Base-by-base conservation (phyloP, 2,113 vertebrate genomes). In the Campylorhamphus procurvoides region DNA sequence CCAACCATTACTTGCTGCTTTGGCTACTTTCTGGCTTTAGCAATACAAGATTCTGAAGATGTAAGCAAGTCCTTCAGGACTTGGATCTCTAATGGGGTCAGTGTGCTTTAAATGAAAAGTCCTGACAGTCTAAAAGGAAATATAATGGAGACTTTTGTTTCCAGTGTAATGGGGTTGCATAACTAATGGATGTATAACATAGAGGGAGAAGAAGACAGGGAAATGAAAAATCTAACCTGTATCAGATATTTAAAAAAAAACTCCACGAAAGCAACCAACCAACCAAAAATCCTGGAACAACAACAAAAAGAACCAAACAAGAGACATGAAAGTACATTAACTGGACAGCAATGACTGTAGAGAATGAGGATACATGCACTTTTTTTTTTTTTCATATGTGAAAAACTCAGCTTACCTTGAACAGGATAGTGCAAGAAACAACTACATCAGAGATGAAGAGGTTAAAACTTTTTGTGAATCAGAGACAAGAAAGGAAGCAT, bases 1-100 rank as follows among this genome's bases (percentile, higher is more conserved):
- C 68, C 74, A 72, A 7, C 5, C 33, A 16, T 53, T 75, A 31
- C 75, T 81, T 90, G 35, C 35, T 62, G 27, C 33, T 93, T 84
- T 87, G 49, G 19, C 49, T 89, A 49, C 33, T 84, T 93, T 56
- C 52, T 78, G 44, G 75, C 52, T 77, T 80, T 90, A 80, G 42
- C 64, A 90, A 16, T 40, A 20, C 18, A 55, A 37, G 71, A 59
- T 76, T 91, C 42, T 83, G 49, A 90, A 92, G 28, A 39, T 78
- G 55, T 71, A 93, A 77, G 39, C 58, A 85, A 82, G 93, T 90
- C 39, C 39, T 77, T 82, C 35, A 49, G 66, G 55, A 69, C 72
- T 83, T 79, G 37, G 5, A 44, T 81, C 28, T 91, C 24, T 84
- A 63, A 74, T 79, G 66, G 31, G 39, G 14, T 86, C 78, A 87